Conservation (phyloP, 2,888 invertebrate genomes). For the Pseudococcus viburni region DNA sequence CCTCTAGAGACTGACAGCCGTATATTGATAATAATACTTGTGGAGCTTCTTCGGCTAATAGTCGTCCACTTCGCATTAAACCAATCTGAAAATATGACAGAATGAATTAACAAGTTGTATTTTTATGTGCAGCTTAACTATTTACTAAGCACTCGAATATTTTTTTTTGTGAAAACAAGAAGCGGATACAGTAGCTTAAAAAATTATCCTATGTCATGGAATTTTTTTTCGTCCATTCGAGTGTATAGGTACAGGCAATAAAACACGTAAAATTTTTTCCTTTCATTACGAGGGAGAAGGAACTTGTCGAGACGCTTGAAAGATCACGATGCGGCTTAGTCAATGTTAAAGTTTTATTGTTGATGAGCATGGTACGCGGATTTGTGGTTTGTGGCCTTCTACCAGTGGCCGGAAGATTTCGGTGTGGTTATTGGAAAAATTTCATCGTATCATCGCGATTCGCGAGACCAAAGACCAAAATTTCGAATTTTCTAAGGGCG, state of each 20-base stretch:
- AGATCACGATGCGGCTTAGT: background rate
- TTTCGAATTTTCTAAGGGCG: background rate
- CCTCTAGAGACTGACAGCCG: slow-evolving; percentile 87
- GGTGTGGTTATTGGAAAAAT: slow-evolving; percentile 38
- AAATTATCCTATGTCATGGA: background rate
- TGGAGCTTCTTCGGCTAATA: slow-evolving; percentile 93
- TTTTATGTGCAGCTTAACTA: background rate
- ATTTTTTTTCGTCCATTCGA: background rate
- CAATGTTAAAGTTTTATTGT: slow-evolving; percentile 42
- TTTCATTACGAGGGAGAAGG: background rate
- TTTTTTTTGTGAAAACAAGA: background rate
- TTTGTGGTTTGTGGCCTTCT: slow-evolving; percentile 4
- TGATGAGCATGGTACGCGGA: background rate
- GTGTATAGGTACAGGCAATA: background rate
- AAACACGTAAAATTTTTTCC: background rate
- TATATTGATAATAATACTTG: slow-evolving; percentile 87
- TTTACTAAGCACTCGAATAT: background rate
- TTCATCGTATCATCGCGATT: background rate
- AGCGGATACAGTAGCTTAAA: background rate
- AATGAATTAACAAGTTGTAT: background rate
- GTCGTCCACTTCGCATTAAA: slow-evolving; percentile 91
- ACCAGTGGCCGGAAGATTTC: background rate
- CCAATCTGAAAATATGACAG: slow-evolving; percentile 80
- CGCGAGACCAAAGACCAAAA: background rate
- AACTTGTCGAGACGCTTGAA: slow-evolving; percentile 31